Evolutionary conservation across 2,113 vertebrate genomes (phyloP).

Genomic region (Ptyas mucosa): DNA sequence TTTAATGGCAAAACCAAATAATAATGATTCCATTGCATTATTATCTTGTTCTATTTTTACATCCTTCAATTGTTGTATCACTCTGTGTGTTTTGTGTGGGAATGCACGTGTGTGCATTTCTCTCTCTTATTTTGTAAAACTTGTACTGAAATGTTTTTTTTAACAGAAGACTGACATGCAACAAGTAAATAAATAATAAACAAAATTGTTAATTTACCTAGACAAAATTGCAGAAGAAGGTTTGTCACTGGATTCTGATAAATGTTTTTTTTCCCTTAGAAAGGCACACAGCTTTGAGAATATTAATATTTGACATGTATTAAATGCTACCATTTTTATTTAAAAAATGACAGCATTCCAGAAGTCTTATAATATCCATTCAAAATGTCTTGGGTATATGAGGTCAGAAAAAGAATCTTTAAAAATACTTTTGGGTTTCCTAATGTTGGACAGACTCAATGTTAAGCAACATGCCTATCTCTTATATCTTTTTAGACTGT

Average conservation of each 20-base stretch:
- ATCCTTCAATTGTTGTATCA: not conserved
- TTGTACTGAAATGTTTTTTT: not conserved
- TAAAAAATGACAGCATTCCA: not conserved
- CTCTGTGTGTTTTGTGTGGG: not conserved
- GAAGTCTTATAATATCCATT: not conserved
- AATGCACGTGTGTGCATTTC: not conserved
- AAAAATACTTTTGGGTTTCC: slow-evolving; percentile 33
- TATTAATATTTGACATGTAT: not conserved
- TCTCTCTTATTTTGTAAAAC: not conserved
- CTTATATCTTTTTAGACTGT: slow-evolving; percentile 52
- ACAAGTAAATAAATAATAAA: not conserved
- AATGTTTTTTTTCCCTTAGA: not conserved
- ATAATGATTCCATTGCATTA: not conserved
- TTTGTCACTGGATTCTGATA: not conserved
- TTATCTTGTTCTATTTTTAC: not conserved
- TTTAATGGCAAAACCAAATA: not conserved
- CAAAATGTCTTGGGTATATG: not conserved
- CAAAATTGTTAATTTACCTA: not conserved
- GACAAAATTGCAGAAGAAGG: not conserved
- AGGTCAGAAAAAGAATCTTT: not conserved
- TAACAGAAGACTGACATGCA: not conserved
- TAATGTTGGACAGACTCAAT: not conserved
- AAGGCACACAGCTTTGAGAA: not conserved
- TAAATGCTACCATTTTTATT: not conserved
- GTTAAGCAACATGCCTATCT: slow-evolving; percentile 45